phyloP scores from a whole-genome alignment of 2,113 vertebrate genomes.

The Andinoacara biseriatus region DNA sequence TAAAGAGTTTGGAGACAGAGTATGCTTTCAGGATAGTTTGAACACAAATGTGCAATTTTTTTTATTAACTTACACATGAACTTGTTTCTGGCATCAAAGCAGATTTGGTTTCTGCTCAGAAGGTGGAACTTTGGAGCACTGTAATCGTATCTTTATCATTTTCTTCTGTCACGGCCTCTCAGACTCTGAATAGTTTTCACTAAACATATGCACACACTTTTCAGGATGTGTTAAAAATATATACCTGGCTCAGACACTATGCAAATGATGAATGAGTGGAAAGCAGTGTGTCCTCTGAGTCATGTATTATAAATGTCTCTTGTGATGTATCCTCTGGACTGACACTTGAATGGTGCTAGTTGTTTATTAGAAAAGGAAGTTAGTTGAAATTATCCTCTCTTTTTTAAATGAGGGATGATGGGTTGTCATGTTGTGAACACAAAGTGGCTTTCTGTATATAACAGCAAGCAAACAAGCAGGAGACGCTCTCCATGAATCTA shows the following conservation, averaged over 20 bases:
- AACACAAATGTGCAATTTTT: neutral
- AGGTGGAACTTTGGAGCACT: neutral
- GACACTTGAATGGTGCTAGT: slow-evolving; percentile 39
- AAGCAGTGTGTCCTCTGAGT: slow-evolving; percentile 57
- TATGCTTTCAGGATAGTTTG: neutral
- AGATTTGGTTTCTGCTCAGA: slow-evolving; percentile 4
- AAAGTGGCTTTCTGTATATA: slow-evolving; percentile 26
- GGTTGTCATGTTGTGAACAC: slow-evolving; percentile 33
- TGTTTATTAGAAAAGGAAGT: slow-evolving; percentile 16
- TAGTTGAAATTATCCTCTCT: slow-evolving; percentile 49
- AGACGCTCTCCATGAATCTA: slow-evolving; percentile 37
- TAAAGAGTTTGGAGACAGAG: neutral
- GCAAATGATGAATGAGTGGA: slow-evolving; percentile 47
- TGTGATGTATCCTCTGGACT: slow-evolving; percentile 46
- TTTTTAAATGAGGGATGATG: slow-evolving; percentile 40
- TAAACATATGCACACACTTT: neutral
- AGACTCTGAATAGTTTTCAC: neutral
- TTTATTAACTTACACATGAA: slow-evolving; percentile 55
- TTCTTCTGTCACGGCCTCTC: neutral
- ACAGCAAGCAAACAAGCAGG: slow-evolving; percentile 9
- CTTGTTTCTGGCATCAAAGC: slow-evolving; percentile 63
- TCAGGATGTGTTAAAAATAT: slow-evolving; percentile 37
- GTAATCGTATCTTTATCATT: neutral
- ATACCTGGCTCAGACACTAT: slow-evolving; percentile 7
- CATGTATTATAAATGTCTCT: slow-evolving; percentile 44